Conservation (phyloP, 2,113 vertebrate genomes). For the Alectura lathami region DNA sequence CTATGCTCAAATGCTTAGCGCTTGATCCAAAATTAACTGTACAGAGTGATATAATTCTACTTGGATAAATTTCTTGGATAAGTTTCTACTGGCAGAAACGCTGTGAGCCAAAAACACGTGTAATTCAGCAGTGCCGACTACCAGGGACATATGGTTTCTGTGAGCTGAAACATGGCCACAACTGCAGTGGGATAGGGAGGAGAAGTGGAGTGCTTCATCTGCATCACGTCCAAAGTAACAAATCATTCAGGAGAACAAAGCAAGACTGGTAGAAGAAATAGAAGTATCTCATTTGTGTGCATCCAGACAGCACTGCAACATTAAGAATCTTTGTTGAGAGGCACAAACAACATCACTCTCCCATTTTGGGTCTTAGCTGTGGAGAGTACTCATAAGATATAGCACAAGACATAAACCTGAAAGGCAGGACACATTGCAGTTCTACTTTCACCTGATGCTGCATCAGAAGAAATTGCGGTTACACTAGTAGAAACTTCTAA, state of each 20-base stretch:
- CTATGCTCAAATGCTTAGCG: background rate
- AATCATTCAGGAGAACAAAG: background rate
- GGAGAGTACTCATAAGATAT: background rate
- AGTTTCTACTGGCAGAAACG: background rate
- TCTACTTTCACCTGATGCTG: background rate
- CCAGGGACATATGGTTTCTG: background rate
- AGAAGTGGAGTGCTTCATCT: background rate
- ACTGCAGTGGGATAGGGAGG: background rate
- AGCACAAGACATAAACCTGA: background rate
- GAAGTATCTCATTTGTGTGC: background rate
- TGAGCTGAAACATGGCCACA: fast-evolving
- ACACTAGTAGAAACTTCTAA: background rate
- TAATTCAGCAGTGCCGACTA: background rate
- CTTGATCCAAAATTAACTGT: background rate
- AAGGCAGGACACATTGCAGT: background rate
- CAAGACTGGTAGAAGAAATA: background rate
- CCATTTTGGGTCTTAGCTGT: background rate
- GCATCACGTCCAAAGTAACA: background rate
- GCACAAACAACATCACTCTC: background rate
- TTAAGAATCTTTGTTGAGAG: background rate
- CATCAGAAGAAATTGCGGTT: background rate
- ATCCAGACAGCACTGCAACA: background rate
- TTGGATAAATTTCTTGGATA: background rate
- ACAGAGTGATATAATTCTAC: background rate
- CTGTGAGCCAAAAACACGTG: background rate